Conservation (phyloP, 1,140 invertebrate genomes). For the Oncopodura yosiiana region DNA sequence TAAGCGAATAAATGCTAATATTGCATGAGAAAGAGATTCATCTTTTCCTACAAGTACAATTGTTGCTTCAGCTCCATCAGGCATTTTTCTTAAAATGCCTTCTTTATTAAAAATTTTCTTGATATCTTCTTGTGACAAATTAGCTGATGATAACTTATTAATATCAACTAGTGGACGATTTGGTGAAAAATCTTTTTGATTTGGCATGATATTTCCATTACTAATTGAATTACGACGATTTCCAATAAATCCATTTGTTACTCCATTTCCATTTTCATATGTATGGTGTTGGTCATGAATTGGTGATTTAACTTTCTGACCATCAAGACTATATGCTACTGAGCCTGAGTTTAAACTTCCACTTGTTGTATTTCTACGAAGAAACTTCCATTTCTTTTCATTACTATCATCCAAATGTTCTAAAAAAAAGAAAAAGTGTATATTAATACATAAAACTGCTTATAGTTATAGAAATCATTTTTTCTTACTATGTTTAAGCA, state of each 20-base stretch:
- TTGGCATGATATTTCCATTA: too few relatives aligned
- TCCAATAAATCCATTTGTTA: too few relatives aligned
- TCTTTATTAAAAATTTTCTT: constrained; percentile 58
- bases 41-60: constrained; percentile 82
- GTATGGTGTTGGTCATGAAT: too few relatives aligned
- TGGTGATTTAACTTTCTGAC: too few relatives aligned
- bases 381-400: constrained; percentile 61
- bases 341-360: constrained; percentile 32
- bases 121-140: constrained; percentile 64
- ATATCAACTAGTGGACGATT: too few relatives aligned
- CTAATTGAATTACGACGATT: too few relatives aligned
- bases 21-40: constrained; percentile 77
- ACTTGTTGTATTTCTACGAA: constrained; percentile 50
- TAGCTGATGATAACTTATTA: constrained; percentile 61
- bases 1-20: constrained; percentile 82
- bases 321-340: too few relatives aligned
- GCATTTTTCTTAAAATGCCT: constrained; percentile 75
- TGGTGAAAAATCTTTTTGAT: too few relatives aligned
- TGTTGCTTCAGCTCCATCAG: constrained; percentile 75
- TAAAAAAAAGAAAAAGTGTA: too few relatives aligned
- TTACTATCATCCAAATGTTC: constrained; percentile 72
- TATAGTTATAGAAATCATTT: too few relatives aligned
- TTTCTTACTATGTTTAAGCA: constrained; percentile 75
- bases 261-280: too few relatives aligned
- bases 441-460: too few relatives aligned